Percentiles rank a stretch among this genome's conserved stretches.
Evolutionary conservation across 2,888 invertebrate species (phyloP).

Genomic region (Phania funesta): DNA sequence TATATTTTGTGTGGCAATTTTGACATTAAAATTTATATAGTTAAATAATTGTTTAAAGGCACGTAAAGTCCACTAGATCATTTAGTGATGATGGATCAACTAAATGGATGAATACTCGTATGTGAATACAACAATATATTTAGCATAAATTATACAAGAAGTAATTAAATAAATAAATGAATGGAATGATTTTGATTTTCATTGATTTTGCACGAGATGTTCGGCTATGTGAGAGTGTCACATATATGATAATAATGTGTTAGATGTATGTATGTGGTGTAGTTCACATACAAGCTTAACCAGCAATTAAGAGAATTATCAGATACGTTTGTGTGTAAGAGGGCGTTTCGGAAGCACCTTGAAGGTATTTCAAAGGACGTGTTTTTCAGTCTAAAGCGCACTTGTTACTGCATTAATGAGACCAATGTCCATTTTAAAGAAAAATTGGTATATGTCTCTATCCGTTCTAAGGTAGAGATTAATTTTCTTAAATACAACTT

Average conservation of each 20-base stretch:
- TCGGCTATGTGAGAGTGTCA: slow-evolving; percentile 2
- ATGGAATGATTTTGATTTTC: slow-evolving; percentile 28
- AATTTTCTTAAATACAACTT: too few species aligned
- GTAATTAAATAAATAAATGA: slow-evolving; percentile 22
- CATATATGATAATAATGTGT: background rate
- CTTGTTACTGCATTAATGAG: too few species aligned
- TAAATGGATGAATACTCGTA: background rate
- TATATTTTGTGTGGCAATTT: slow-evolving; percentile 48
- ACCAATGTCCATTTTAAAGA: too few species aligned
- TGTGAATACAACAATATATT: too few species aligned
- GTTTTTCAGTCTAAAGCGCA: too few species aligned
- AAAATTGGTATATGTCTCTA: too few species aligned
- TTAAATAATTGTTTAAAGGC: slow-evolving; percentile 50
- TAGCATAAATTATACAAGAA: slow-evolving; percentile 27
- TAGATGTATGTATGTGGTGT: slow-evolving; percentile 10
- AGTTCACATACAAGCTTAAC: slow-evolving; percentile 42
- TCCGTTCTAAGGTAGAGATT: too few species aligned
- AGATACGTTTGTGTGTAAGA: slow-evolving; percentile 1
- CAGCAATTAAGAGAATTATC: slow-evolving; percentile 42
- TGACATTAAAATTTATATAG: background rate
- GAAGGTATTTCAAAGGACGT: background rate
- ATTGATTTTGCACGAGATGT: slow-evolving; percentile 7
- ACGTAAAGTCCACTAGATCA: slow-evolving; percentile 60
- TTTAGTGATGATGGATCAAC: background rate
- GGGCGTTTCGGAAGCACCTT: background rate